phyloP scores from a whole-genome alignment of 2,888 invertebrate species.

The Caenorhabditis zanzibari region DNA sequence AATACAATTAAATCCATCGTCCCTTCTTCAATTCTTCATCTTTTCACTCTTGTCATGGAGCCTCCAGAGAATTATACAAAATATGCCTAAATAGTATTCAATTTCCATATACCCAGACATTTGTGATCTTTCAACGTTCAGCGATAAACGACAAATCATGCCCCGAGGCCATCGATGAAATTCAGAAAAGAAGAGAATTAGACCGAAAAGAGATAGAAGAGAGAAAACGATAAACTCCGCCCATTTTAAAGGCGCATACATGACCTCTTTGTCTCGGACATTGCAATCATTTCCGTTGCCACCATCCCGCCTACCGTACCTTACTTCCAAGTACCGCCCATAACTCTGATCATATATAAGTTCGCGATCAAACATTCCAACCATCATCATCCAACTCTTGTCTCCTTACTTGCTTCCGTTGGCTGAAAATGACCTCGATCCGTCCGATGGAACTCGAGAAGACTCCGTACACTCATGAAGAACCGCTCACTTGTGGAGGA shows the following conservation, averaged over 20 bases:
- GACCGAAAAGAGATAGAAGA: constrained; percentile 44
- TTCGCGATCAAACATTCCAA: constrained; percentile 20
- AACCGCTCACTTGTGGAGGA: constrained; percentile 65
- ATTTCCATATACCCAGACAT: constrained; percentile 21
- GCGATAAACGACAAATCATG: constrained; percentile 22
- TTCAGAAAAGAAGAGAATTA: constrained; percentile 20
- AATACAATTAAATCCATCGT: constrained; percentile 32
- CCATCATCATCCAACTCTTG: constrained; percentile 18
- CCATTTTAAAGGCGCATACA: constrained; percentile 37
- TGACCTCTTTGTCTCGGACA: constrained; percentile 61
- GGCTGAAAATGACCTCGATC: constrained; percentile 50
- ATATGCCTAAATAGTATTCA: constrained; percentile 29
- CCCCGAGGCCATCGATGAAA: constrained; percentile 37
- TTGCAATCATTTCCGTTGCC: constrained; percentile 34
- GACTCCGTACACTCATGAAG: constrained; percentile 60
- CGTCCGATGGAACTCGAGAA: constrained; percentile 65
- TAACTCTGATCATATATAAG: constrained; percentile 34
- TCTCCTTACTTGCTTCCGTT: constrained; percentile 11
- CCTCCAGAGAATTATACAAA: constrained; percentile 55
- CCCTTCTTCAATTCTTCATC: constrained; percentile 27
- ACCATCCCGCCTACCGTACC: constrained; percentile 48
- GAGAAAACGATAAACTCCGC: constrained; percentile 13
- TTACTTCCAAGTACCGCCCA: constrained; percentile 53
- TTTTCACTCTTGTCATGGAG: constrained; percentile 17
- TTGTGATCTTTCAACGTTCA: constrained; percentile 61